phyloP scores from a whole-genome alignment of 1,140 invertebrate genomes.

The Brachionus manjavacas region DNA sequence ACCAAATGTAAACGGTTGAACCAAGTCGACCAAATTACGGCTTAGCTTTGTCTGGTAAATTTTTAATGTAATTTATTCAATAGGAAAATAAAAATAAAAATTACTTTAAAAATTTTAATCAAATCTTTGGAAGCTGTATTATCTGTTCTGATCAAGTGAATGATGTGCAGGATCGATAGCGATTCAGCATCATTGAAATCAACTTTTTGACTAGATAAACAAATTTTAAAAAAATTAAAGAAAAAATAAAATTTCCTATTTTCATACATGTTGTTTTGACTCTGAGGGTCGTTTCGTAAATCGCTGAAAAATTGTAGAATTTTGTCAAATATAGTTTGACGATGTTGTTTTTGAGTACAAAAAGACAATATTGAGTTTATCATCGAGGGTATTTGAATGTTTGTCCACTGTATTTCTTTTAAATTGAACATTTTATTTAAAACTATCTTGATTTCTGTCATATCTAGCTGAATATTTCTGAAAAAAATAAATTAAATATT shows the following conservation, averaged over 20 bases:
- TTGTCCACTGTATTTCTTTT: not conserved
- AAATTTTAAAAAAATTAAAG: not conserved
- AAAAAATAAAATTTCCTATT: not conserved
- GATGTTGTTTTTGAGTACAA: not conserved
- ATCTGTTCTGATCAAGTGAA: slow-evolving; percentile 3
- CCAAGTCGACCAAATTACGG: not conserved
- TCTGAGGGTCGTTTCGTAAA: not conserved
- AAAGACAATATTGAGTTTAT: slow-evolving; percentile 4
- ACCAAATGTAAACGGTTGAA: slow-evolving; percentile 38
- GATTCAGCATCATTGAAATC: slow-evolving; percentile 24
- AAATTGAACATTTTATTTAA: slow-evolving; percentile 32
- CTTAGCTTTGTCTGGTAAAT: not conserved
- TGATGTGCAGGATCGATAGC: not conserved
- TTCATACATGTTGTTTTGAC: not conserved
- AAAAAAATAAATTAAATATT: not conserved
- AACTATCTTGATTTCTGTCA: not conserved
- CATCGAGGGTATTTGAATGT: slow-evolving; percentile 4
- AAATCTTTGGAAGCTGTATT: not conserved
- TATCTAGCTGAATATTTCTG: slow-evolving; percentile 19
- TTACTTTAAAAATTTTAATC: slow-evolving; percentile 12
- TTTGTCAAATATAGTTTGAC: slow-evolving; percentile 8
- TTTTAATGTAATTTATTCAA: not conserved
- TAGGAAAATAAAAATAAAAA: not conserved
- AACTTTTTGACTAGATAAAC: not conserved
- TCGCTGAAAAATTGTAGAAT: slow-evolving; percentile 10